Evolutionary conservation across 23 tunicate genomes (phyloP).

Genomic region (Trididemnum nubilum): DNA sequence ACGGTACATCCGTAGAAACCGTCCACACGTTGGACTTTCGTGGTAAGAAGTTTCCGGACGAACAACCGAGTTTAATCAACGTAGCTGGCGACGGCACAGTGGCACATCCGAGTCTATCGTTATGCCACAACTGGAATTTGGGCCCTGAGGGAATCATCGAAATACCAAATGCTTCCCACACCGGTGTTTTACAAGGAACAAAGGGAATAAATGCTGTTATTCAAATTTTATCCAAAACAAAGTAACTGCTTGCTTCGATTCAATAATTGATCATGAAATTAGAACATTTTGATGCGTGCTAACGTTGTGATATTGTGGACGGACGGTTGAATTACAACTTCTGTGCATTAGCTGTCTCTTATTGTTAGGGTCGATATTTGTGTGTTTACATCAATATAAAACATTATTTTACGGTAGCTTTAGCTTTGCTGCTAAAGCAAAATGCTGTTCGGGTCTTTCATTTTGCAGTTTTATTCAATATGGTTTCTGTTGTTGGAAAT

Average conservation of each 20-base stretch:
- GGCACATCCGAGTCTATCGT: slow-evolving; percentile 34
- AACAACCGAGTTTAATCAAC: slow-evolving; percentile 23
- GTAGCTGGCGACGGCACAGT: slow-evolving; percentile 55
- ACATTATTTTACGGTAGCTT: too few species aligned
- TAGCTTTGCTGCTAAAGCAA: too few species aligned
- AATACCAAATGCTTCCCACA: slow-evolving; percentile 38
- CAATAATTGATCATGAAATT: too few species aligned
- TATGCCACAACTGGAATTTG: slow-evolving; percentile 51
- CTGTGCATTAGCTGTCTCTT: too few species aligned
- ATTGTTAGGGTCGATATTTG: too few species aligned
- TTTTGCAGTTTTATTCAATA: too few species aligned
- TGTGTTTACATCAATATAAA: too few species aligned
- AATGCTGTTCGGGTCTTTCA: too few species aligned
- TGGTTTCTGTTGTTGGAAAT: too few species aligned
- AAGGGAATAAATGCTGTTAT: slow-evolving; percentile 33
- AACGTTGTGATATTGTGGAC: too few species aligned
- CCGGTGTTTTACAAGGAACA: slow-evolving; percentile 8
- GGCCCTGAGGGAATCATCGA: slow-evolving; percentile 1
- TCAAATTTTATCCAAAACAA: slow-evolving; percentile 15
- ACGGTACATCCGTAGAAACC: slow-evolving; percentile 45
- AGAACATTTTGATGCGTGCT: too few species aligned
- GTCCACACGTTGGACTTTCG: slow-evolving; percentile 26
- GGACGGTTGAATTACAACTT: too few species aligned
- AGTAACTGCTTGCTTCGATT: background rate
- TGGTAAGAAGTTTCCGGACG: slow-evolving; percentile 55